A percentile compares a stretch with the other conserved stretches of the same genome.
Conservation (phyloP, 1,140 invertebrate species). For the Hylaeus anthracinus region DNA sequence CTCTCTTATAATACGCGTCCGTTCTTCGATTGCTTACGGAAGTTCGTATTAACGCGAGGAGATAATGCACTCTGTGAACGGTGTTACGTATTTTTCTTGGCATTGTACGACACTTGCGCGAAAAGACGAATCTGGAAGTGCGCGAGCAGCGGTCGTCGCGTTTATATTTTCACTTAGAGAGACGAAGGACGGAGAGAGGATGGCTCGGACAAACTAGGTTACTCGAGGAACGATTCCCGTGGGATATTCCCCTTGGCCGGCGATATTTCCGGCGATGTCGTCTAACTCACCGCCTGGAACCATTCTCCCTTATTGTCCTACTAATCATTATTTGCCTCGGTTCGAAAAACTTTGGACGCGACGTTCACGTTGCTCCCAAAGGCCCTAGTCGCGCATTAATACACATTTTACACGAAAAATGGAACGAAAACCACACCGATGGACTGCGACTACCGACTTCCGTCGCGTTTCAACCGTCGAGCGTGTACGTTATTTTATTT, state of each 20-base stretch:
- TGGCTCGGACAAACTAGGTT: neutral
- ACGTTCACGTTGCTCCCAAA: neutral
- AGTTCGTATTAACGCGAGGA: too few species aligned
- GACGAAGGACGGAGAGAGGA: neutral
- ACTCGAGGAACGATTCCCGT: slow-evolving; percentile 8
- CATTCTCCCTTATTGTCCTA: too few species aligned
- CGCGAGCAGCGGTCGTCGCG: neutral
- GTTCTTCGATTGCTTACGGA: too few species aligned
- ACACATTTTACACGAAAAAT: too few species aligned
- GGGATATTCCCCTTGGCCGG: neutral
- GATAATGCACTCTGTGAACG: too few species aligned
- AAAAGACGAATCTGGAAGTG: neutral
- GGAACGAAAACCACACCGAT: neutral
- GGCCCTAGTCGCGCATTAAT: neutral
- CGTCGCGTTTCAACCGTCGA: neutral
- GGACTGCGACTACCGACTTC: neutral
- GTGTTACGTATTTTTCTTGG: too few species aligned
- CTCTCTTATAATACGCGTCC: too few species aligned
- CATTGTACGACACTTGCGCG: too few species aligned
- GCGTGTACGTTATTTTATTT: neutral
- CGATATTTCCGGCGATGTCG: neutral
- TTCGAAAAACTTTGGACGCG: neutral
- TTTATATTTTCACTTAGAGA: neutral
- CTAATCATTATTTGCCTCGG: too few species aligned
- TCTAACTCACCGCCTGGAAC: neutral